Evolutionary conservation across 2,113 vertebrate genomes (phyloP), one percentile per base, ranked within the genome.

Genomic region (Triplophysa tibetana): DNA sequence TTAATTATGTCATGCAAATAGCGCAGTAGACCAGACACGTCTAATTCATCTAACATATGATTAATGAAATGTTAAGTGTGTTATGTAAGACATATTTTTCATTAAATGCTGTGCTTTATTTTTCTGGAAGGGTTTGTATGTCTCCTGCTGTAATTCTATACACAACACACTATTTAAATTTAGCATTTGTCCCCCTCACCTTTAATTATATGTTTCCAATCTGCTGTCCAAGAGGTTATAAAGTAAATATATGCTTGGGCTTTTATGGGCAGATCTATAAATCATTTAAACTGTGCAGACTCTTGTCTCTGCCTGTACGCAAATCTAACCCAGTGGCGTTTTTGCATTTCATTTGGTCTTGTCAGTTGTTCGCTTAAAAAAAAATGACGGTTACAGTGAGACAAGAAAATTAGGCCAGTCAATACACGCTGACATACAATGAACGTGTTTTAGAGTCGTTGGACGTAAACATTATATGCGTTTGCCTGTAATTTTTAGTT

Each of bases 141-240:
- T 43, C 29, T 10, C 50, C 16, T 69, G 41, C n/a, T 2, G 77
- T 63, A 75, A 83, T 62, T 29, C 58, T 83, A 83, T 21, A 66
- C 81, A 45, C 74, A 19, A 3, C 23, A 3, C 61, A 41, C 19
- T 60, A 58, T 63, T 75, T 79, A 79, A 79, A 83, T 69, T 56
- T 79, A 83, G 77, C 69, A 52, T 79, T 74, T n/a, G 81, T 83
- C 45, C 65, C 45, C 77, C 64, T 83, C 68, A 79, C 70, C 77
- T 83, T 83, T 70, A 64, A 75, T 69, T 64, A 67, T 77, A 75
- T 83, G 81, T 79, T 83, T 67, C 82, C 78, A 66, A 77, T 65
- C 60, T 52, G 48, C 73, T 61, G 78, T 83, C 82, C 82, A 83
- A 65, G 65, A 11, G 60, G 72, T 77, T 48, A 83, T 80, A 77